Evolutionary conservation across 2,888 invertebrate species (phyloP).

Genomic region (Erannis defoliaria): DNA sequence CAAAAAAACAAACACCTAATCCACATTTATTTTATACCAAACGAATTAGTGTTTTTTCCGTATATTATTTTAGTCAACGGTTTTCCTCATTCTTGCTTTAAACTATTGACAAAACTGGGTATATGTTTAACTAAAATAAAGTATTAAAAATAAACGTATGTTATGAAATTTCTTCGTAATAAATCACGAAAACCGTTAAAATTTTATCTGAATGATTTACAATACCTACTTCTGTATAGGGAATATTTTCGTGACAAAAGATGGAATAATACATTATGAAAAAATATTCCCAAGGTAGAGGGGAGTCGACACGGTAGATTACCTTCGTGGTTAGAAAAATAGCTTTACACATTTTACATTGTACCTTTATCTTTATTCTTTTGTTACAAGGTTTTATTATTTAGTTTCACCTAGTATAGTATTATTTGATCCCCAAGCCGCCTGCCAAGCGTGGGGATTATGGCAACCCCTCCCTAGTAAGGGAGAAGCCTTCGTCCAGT

Average conservation of each 20-base stretch:
- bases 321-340: constrained; percentile 8
- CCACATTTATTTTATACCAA: no score
- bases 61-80: neutral
- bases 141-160: constrained; percentile 51
- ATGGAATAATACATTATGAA: constrained; percentile 49
- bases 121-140: neutral
- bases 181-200: constrained; percentile 64
- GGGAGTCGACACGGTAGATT: constrained; percentile 21
- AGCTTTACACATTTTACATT: neutral
- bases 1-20: no score
- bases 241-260: constrained; percentile 65
- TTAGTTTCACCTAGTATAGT: no score
- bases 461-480: no score
- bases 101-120: neutral
- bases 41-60: no score
- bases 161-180: constrained; percentile 58
- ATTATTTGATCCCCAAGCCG: no score
- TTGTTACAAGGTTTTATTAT: no score
- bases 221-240: constrained; percentile 66
- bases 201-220: constrained; percentile 75
- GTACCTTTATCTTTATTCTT: neutral
- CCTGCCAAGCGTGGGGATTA: no score
- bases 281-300: constrained; percentile 19
- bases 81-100: neutral
- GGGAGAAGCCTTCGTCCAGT: no score